A percentile compares a stretch with the other conserved stretches of the same genome.
Conservation (phyloP, 2,888 invertebrate genomes). For the Scelioninae gen. 2 region DNA sequence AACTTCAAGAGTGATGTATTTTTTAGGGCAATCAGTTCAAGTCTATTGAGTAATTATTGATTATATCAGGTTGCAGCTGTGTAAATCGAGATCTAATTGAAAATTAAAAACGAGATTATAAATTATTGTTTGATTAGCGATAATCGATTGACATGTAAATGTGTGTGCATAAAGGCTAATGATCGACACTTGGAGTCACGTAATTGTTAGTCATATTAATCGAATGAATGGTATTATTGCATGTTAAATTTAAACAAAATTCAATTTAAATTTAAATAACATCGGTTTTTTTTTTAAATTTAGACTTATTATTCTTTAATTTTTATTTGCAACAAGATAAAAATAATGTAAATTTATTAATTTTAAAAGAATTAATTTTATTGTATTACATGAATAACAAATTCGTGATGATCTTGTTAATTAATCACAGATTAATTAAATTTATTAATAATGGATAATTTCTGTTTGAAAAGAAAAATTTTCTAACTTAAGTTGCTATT, state of each 20-base stretch:
- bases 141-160: neutral
- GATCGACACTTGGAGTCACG: neutral
- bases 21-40: conserved; percentile 17
- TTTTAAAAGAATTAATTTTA: too few relatives aligned
- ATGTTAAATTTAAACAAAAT: too few relatives aligned
- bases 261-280: too few relatives aligned
- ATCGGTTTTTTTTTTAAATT: too few relatives aligned
- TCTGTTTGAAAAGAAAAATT: too few relatives aligned
- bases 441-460: too few relatives aligned
- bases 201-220: too few relatives aligned
- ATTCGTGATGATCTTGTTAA: too few relatives aligned
- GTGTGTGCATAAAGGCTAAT: neutral
- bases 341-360: neutral
- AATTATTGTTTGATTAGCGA: conserved; percentile 3
- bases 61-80: conserved; percentile 9
- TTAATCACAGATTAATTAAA: too few relatives aligned
- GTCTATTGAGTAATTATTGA: conserved; percentile 16
- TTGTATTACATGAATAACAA: too few relatives aligned
- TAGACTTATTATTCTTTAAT: conserved; percentile 1
- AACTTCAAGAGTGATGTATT: conserved; percentile 2
- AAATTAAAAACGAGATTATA: conserved; percentile 4
- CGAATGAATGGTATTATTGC: too few relatives aligned
- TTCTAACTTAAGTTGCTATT: too few relatives aligned
- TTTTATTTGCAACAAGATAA: neutral
- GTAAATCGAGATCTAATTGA: neutral